Base-by-base conservation (phyloP, 2,113 vertebrate genomes). In the Todiramphus chloris region DNA sequence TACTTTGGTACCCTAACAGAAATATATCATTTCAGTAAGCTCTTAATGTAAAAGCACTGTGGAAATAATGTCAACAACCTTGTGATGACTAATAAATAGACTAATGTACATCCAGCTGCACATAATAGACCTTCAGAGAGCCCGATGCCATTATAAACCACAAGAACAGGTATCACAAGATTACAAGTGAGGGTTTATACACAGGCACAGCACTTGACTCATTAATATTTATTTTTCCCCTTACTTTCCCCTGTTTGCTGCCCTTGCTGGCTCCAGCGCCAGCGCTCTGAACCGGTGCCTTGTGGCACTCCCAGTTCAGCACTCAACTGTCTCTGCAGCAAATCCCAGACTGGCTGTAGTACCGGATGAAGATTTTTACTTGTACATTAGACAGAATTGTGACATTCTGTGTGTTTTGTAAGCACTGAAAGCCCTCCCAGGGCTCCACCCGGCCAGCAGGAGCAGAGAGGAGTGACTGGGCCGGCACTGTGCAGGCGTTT, bases 41-140 rank as follows among this genome's bases (percentile, higher is more conserved):
- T 83, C 89, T 90, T 94, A 94, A 91, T 90, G 76, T 90, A 94
- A 94, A 96, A 95, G 89, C 89, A 92, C 94, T 87, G 91, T 81
- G 85, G 76, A 94, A 96, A 97, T 96, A 94, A 94, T 84, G 96
- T 95, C 96, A 93, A 92, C 94, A 97, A 84, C 83, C 87, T 91
- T 83, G 76, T 83, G 94, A 97, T 89, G 81, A 92, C 89, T 94
- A 97, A 96, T 95, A 97, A 95, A 96, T 82, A 83, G 81, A 76
- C 70, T 96, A 88, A 94, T 85, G 86, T 85, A 84, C 92, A 95
- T 80, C 77, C 77, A 97, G 87, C 74, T 89, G 89, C 86, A 89
- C 41, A 89, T 93, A 94, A 96, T 87, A 91, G 95, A 94, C 91
- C 87, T 87, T 86, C 69, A 91, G 95, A 93, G 74, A 91, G 59